A percentile compares a stretch with the other conserved stretches of the same genome.
Evolutionary conservation across 1,140 invertebrate species (phyloP).

Genomic region (Leptonema lineaticorne): DNA sequence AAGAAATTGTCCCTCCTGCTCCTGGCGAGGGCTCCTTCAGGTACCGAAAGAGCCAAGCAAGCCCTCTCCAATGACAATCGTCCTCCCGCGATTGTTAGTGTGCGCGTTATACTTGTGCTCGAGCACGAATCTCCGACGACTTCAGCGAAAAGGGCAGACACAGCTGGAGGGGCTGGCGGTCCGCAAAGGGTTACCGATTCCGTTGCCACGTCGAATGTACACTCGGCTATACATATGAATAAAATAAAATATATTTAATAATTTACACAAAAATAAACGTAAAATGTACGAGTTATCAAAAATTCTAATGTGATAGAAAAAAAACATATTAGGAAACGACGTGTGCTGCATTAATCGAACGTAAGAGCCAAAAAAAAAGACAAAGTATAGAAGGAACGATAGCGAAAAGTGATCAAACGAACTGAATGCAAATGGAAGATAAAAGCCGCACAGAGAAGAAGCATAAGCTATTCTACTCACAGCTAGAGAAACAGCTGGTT

Average conservation of each 20-base stretch:
- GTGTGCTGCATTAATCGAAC: background rate
- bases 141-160: constrained; percentile 42
- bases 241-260: no score
- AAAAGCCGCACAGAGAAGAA: background rate
- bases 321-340: background rate
- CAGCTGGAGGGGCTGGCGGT: constrained; percentile 24
- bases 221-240: constrained; percentile 60
- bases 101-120: constrained; percentile 50
- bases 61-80: constrained; percentile 78
- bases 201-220: constrained; percentile 70
- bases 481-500: constrained; percentile 64
- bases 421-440: background rate
- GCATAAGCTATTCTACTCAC: constrained; percentile 50
- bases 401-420: background rate
- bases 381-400: background rate
- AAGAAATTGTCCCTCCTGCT: constrained; percentile 80
- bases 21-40: constrained; percentile 82
- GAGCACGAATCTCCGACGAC: constrained; percentile 30
- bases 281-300: constrained; percentile 1
- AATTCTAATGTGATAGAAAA: background rate
- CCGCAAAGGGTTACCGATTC: constrained; percentile 63
- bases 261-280: background rate
- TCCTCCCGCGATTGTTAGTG: constrained; percentile 71
- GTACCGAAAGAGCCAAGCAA: constrained; percentile 81
- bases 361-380: background rate